A percentile compares a stretch with the other conserved stretches of the same genome.
These are phyloP conservation scores for Yponomeuta evonymella DNA, from an alignment of 2,888 invertebrate species.

Conservation along the genomic window DNA sequence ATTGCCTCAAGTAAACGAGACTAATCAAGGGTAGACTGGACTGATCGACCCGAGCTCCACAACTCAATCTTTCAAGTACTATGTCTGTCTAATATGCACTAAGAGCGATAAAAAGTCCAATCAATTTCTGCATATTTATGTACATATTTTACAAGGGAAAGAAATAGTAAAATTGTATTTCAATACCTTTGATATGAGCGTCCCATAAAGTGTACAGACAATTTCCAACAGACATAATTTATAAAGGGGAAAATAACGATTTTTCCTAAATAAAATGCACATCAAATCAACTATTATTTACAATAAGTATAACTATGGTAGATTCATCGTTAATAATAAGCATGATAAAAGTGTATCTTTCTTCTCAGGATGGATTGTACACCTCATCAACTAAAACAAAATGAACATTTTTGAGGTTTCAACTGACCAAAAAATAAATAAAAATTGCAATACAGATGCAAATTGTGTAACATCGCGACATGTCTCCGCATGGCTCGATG, in stretches of 20 bases:
- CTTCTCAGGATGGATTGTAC: not conserved
- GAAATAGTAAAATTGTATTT: constrained; percentile 63
- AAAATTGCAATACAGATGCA: not conserved
- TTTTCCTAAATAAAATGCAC: constrained; percentile 10
- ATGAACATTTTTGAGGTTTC: not conserved
- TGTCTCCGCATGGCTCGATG: not conserved
- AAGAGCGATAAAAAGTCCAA: constrained; percentile 46
- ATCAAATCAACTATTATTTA: constrained; percentile 14
- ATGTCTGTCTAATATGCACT: constrained; percentile 45
- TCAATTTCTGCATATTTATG: constrained; percentile 58
- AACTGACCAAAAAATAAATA: not conserved
- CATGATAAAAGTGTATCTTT: not conserved
- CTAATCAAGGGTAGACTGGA: not conserved
- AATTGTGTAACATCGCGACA: not conserved
- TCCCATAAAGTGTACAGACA: constrained; percentile 28
- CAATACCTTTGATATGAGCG: constrained; percentile 70
- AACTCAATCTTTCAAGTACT: constrained; percentile 40
- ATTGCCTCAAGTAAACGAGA: not conserved
- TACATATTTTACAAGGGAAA: constrained; percentile 72
- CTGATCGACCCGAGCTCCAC: constrained; percentile 19
- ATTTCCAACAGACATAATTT: constrained; percentile 15
- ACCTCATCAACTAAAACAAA: not conserved
- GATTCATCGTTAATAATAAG: constrained; percentile 4
- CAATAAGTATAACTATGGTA: constrained; percentile 12
- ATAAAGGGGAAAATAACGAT: constrained; percentile 8